Base-by-base conservation (phyloP, 2,888 invertebrate species). In the Elegia similella region DNA sequence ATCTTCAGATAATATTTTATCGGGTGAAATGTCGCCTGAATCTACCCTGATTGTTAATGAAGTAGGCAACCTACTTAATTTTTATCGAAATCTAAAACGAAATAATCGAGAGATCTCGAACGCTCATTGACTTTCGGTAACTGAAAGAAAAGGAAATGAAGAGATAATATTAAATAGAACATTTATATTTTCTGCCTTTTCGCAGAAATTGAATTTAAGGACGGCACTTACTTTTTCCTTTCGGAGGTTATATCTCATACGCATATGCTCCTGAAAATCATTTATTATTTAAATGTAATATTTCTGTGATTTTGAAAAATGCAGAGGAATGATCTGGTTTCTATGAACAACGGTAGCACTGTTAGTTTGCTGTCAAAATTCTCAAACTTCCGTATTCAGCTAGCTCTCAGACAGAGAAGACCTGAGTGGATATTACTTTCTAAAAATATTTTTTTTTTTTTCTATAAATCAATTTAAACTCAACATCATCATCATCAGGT, bases 201-300 rank as follows among this genome's bases (percentile, higher is more conserved):
- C 23, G 56, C 54, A 44, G 43, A 53, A 59, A 56, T 56, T 52
- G 38, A 56, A 56, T 59, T 53, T 42, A 34, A 42, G 44, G 17
- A 52, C 43, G 23, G 23, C 42, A 17, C 23, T 23, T 12, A 29
- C 42, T 52, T 52, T 34, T 42, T 42, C 23, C 52, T 52, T 42
- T 38, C 23, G 5, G 23, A 7, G 23, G 38, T 7, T 17, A 32
- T 7, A 1, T 34, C 8, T 10, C 13, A 5, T 38, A 2, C 10
- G 2, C 13, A 32, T n/a, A 50, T 23, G 32, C 29, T 34, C 15
- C 29, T n/a, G 1, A n/a, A 46, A 46, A 23, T 46, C 1, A 44
- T 44, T 44, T 44, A 44, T 44, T 16, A 44, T 44, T 44, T 12
- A 44, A 1, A 17, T 16, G 17, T 16, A 10, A 10, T 12, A 38